Conservation (phyloP, 2,888 invertebrate species). For the Scelioninae gen. 1 region DNA sequence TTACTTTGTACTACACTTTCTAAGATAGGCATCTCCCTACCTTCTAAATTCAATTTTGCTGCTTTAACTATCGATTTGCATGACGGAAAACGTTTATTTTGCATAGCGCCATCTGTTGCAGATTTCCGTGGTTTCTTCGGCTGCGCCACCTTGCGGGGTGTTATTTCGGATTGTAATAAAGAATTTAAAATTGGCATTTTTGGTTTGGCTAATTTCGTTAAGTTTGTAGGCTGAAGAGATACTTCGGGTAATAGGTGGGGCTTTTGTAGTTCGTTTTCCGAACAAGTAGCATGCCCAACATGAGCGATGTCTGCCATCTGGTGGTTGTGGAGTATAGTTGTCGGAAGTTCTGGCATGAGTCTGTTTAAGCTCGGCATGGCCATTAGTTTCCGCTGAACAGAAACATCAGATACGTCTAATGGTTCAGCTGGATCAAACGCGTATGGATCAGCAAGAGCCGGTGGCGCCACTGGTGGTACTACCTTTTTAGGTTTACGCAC, state of each 20-base stretch:
- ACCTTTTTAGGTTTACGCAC: conserved; percentile 78
- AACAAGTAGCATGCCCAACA: conserved; percentile 37
- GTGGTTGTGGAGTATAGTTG: conserved; percentile 61
- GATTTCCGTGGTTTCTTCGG: conserved; percentile 8
- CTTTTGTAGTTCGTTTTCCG: conserved; percentile 7
- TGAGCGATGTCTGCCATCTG: conserved; percentile 67
- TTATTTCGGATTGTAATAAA: not conserved
- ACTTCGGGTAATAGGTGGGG: conserved; percentile 17
- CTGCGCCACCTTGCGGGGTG: not conserved
- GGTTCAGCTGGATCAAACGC: conserved; percentile 68
- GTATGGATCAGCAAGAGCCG: conserved; percentile 38
- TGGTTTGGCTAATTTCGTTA: not conserved
- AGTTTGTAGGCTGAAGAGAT: not conserved
- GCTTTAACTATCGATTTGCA: conserved; percentile 32
- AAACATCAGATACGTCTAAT: conserved; percentile 79
- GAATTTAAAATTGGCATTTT: conserved; percentile 25
- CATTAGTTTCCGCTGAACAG: conserved; percentile 79
- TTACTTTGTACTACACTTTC: conserved; percentile 17
- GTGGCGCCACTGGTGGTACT: not conserved
- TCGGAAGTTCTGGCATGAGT: conserved; percentile 56
- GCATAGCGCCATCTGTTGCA: not conserved
- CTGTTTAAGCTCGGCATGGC: conserved; percentile 77
- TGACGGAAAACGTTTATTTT: not conserved
- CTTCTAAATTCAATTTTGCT: conserved; percentile 38
- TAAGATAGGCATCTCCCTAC: conserved; percentile 50